phyloP scores from a whole-genome alignment of 2,113 vertebrate genomes.

The Psilopsiagon aymara region DNA sequence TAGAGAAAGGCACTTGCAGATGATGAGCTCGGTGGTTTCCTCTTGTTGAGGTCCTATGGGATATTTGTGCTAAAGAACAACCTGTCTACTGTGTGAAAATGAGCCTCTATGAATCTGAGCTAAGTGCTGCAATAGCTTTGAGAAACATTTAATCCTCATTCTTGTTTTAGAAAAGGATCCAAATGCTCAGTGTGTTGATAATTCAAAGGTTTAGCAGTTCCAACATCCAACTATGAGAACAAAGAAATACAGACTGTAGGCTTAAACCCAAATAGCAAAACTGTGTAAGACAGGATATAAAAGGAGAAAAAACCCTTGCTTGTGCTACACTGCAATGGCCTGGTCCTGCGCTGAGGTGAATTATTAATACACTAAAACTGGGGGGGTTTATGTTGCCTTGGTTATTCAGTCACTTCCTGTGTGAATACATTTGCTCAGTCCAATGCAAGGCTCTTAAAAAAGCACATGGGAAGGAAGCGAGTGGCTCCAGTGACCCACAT shows the following conservation, averaged over 20 bases:
- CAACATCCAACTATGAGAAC: neutral
- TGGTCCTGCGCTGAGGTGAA: neutral
- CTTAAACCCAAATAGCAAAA: neutral
- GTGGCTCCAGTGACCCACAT: neutral
- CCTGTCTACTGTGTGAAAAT: neutral
- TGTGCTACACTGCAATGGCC: neutral
- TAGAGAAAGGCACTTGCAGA: neutral
- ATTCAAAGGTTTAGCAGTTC: neutral
- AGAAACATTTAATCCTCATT: neutral
- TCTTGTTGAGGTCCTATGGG: neutral
- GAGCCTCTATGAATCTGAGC: neutral
- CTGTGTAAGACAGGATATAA: neutral
- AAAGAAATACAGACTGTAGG: neutral
- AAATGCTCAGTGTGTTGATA: neutral
- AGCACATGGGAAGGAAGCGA: rapidly evolving
- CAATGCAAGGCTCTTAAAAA: neutral
- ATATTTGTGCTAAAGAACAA: neutral
- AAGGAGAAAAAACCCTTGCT: neutral
- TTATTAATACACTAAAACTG: neutral
- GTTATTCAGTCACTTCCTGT: neutral
- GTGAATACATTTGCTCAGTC: neutral
- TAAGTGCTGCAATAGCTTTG: neutral
- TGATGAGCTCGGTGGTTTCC: rapidly evolving
- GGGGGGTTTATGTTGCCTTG: neutral
- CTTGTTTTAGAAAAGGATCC: neutral